Conservation (phyloP, 2,888 invertebrate species). For the Agrotis exclamationis region DNA sequence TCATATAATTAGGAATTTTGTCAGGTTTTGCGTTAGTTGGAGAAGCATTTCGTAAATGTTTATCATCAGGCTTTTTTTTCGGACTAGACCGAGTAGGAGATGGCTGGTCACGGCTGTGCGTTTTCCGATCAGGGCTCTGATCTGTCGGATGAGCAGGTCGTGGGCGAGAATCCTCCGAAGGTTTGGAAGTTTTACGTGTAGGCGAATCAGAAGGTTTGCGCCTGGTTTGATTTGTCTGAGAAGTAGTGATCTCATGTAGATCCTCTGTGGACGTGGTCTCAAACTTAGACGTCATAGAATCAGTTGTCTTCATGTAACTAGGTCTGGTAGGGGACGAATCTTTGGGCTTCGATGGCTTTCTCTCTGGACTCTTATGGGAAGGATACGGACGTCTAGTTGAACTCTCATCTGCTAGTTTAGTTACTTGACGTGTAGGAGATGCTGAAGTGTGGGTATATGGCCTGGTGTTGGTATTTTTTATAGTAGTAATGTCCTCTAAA, state of each 20-base stretch:
- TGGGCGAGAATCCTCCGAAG: constrained; percentile 19
- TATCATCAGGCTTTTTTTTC: constrained; percentile 21
- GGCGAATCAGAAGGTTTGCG: constrained; percentile 31
- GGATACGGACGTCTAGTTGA: constrained; percentile 5
- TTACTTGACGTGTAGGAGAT: constrained; percentile 29
- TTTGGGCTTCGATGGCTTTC: constrained; percentile 32
- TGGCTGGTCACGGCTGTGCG: background rate
- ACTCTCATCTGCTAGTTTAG: background rate
- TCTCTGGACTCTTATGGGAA: constrained; percentile 34
- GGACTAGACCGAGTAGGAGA: constrained; percentile 36
- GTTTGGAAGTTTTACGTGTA: constrained; percentile 37
- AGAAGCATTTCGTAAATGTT: constrained; percentile 40
- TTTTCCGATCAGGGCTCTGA: constrained; percentile 29
- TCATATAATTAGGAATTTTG: constrained; percentile 45
- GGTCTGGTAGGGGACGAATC: constrained; percentile 39
- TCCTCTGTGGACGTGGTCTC: constrained; percentile 47
- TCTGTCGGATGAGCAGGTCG: constrained; percentile 3
- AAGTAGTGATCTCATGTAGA: constrained; percentile 24
- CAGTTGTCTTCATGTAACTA: constrained; percentile 44
- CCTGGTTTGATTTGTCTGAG: constrained; percentile 30
- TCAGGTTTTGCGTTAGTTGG: constrained; percentile 36
- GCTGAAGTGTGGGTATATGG: constrained; percentile 15
- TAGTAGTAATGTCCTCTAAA: constrained; percentile 31
- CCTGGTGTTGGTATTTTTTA: constrained; percentile 13
- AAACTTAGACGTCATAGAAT: constrained; percentile 50